These are phyloP conservation scores for Diplodus puntazzo DNA, from an alignment of 2,797 vertebrate genomes.

Conservation along the genomic window DNA sequence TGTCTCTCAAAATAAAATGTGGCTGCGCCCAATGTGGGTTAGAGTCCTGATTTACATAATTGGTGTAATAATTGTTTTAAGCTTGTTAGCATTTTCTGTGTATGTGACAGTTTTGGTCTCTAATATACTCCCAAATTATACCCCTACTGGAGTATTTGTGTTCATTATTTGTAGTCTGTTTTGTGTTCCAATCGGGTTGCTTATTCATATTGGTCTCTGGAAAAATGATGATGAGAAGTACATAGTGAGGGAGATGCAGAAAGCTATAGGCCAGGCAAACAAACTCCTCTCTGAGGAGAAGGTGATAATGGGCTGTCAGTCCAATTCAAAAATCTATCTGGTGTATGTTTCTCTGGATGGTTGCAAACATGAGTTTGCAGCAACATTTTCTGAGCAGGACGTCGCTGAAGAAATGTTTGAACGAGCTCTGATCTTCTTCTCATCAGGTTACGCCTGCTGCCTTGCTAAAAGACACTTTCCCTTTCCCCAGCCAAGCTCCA, in stretches of 20 bases:
- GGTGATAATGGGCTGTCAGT: conserved; percentile 69
- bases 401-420: conserved; percentile 63
- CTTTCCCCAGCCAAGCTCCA: conserved; percentile 30
- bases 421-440: conserved; percentile 68
- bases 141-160: not conserved
- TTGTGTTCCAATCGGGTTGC: not conserved
- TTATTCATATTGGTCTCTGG: conserved; percentile 23
- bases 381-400: conserved; percentile 42
- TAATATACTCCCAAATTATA: fast-evolving
- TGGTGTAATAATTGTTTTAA: not conserved
- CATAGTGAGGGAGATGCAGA: conserved; percentile 61
- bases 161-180: fast-evolving
- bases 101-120: fast-evolving
- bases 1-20: conserved; percentile 54
- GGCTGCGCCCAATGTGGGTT: conserved; percentile 34
- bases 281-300: conserved; percentile 54
- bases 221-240: conserved; percentile 5
- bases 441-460: conserved; percentile 71
- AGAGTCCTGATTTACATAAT: not conserved
- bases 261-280: conserved; percentile 62
- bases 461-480: conserved; percentile 71
- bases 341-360: conserved; percentile 69
- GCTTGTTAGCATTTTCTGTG: fast-evolving
- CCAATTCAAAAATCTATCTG: conserved; percentile 61
- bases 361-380: conserved; percentile 65